Evolutionary conservation across 2,113 vertebrate species (phyloP), one percentile per base, ranked within the genome.

Genomic region (Tragelaphus imberbis): DNA sequence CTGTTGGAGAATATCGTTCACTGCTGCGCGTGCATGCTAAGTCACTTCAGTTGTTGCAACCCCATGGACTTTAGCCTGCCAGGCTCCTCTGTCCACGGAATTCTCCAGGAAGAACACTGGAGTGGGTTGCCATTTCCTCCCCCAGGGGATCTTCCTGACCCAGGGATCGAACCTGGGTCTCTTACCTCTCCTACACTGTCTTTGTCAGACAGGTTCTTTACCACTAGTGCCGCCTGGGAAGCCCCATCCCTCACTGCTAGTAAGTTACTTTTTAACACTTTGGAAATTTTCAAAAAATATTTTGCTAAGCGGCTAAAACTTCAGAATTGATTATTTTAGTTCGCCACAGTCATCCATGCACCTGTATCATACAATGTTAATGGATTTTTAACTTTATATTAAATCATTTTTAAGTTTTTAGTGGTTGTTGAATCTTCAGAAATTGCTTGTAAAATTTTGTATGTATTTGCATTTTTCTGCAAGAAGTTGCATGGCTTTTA

Each of bases 341-440:
- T 95, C 14, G 88, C 27, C 80, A 17, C 12, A 82, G 25, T 93
- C 25, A 61, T 88, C 58, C 87, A 3, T 95, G 27, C 7, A 84
- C 17, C 40, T 90, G 0, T 58, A 40, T 88, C 19, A 94, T n/a
- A 27, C 49, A n/a, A 1, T 96, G 53, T 56, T 93, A 93, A 30
- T 84, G 11, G 21, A 84, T 92, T 97, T 92, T 92, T 40, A 95
- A 6, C n/a, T 87, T 92, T 91, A 14, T 95, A 68, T 68, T 93
- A 90, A 88, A 84, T 94, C 33, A 90, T 44, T 16, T 88, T 92
- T 97, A 96, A 65, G 13, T 91, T 96, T 80, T 85, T 93, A 85
- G 51, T 89, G 36, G 13, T 84, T 63, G 23, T 27, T 87, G 44
- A 71, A 49, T 84, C 49, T 91, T 90, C n/a, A 94, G 58, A 95